These are phyloP conservation scores for Premnoplex brunnescens DNA, from an alignment of 2,797 vertebrate species.

Conservation along the genomic window DNA sequence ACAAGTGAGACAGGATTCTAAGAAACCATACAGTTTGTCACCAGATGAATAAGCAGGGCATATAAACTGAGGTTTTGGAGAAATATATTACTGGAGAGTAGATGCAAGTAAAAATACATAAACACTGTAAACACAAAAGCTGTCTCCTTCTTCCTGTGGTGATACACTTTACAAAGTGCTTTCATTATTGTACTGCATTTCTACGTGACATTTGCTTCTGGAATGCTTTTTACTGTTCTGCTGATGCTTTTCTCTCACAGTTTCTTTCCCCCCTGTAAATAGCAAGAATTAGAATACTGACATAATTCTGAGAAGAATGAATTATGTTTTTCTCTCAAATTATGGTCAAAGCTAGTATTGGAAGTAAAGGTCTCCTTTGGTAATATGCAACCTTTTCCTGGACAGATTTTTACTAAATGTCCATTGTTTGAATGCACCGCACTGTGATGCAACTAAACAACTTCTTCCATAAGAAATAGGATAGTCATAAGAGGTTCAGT, in stretches of 20 bases:
- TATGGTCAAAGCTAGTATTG: background rate
- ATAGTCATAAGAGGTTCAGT: background rate
- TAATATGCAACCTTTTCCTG: background rate
- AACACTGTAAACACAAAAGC: background rate
- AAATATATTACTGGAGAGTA: background rate
- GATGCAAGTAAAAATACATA: background rate
- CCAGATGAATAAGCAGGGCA: background rate
- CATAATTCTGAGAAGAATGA: background rate
- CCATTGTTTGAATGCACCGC: background rate
- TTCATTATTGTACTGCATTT: conserved; percentile 4
- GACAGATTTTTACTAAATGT: background rate
- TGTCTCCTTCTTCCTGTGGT: conserved; percentile 29
- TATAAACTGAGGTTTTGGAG: background rate
- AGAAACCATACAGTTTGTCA: background rate
- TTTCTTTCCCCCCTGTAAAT: background rate
- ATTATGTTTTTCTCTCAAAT: background rate
- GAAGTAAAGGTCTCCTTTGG: background rate
- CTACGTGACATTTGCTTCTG: conserved; percentile 2
- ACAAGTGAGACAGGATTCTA: background rate
- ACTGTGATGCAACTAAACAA: background rate
- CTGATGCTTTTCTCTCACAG: background rate
- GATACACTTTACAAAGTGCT: conserved; percentile 18
- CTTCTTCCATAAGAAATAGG: background rate
- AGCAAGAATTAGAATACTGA: background rate
- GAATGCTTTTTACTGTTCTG: background rate